Evolutionary conservation across 30 jellyfish, hydroid and myxozoan genomes (phyloP), one percentile per base, ranked within the genome.

Genomic region (Aurelia coerulea): DNA sequence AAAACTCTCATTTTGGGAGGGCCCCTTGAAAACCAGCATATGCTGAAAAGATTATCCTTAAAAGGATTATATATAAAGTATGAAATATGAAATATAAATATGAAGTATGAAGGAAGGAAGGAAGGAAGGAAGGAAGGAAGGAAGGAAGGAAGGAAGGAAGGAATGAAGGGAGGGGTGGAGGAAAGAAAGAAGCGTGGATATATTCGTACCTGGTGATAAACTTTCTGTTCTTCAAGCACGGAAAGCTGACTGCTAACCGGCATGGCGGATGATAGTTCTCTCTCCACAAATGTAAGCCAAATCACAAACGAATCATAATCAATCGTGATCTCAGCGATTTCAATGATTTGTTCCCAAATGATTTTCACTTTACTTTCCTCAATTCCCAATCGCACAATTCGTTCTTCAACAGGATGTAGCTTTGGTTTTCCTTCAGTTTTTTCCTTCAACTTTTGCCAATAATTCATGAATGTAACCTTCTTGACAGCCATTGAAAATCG

Each of bases 241-340:
- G 81, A 85, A 54, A 81, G 81, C 51, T 84, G 88, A 32, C 74
- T 63, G 74, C 95, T 75, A 50, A 93, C 69, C 9, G 86, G 90
- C 74, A 69, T 88, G 60, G 65, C 12, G 5, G 93, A 51, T 32
- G 96, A 23, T 17, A 75, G 83, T 54, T 93, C 98, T 17, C 89
- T 77, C 73, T 93, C 98, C 16, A 93, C 93, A 75, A 93, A 93
- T 54, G 88, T 83, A 86, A 93, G 77, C 98, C 98, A 93, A 23
- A 83, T 17, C 46, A 76, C 46, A 79, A 65, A 89, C 29, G 88
- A 95, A 59, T 93, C 98, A 74, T 77, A 88, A 46, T 74, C 85
- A 19, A 84, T 83, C 2, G 69, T 51, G 39, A 73, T 65, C 15
- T 84, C 91, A 9, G 91, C 54, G 50, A 15, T 73, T 50, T 68